Conservation (phyloP, 2,113 vertebrate genomes). For the Tyrannus savana region DNA sequence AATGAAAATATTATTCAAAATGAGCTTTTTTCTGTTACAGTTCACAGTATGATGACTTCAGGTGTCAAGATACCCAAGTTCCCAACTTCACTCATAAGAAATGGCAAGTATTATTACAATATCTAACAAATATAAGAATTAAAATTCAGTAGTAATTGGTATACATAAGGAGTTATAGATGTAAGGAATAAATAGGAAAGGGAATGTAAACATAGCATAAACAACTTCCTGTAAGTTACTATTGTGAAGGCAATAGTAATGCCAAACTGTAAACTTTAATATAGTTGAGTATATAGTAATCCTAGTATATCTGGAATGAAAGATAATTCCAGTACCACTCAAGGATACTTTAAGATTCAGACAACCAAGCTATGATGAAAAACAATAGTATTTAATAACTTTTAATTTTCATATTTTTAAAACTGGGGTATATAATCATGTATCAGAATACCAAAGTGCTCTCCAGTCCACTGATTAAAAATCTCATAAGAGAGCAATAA, state of each 20-base stretch:
- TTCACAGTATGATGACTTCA: neutral
- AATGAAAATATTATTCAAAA: neutral
- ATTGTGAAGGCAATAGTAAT: neutral
- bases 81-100: neutral
- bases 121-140: neutral
- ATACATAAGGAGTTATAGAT: neutral
- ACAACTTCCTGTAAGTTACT: neutral
- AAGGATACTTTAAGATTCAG: neutral
- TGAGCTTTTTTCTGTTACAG: neutral
- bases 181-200: neutral
- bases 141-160: neutral
- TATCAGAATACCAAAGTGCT: neutral
- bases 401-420: neutral
- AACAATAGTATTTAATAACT: neutral
- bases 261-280: neutral
- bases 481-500: neutral
- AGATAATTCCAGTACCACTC: neutral
- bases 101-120: neutral
- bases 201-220: neutral
- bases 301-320: neutral
- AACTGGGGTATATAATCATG: accelerated
- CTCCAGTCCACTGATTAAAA: neutral
- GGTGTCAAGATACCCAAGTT: neutral
- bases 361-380: neutral
- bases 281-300: neutral